phyloP scores from a whole-genome alignment of 2,888 invertebrate species.

The Xestia sexstrigata region DNA sequence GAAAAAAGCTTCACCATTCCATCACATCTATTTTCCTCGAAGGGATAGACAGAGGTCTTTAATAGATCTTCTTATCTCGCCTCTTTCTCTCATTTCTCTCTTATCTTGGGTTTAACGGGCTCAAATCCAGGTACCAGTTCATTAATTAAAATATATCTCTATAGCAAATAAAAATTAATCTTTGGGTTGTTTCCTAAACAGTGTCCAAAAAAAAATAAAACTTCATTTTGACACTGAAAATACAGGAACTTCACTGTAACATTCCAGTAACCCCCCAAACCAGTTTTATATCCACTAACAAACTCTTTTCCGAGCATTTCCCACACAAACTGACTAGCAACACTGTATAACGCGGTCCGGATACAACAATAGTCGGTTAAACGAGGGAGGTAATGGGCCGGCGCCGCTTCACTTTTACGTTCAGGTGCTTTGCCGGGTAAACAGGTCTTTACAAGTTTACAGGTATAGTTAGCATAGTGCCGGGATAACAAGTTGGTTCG shows the following conservation, averaged over 20 bases:
- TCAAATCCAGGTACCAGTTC: neutral
- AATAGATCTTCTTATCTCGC: neutral
- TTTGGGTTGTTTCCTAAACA: neutral
- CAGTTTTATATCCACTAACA: neutral
- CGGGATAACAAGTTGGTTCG: slow-evolving; percentile 5
- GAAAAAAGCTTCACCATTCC: neutral
- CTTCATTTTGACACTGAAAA: neutral
- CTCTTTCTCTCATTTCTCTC: neutral
- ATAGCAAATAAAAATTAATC: neutral
- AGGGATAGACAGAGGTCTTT: neutral
- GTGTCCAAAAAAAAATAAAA: neutral
- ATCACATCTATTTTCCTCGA: neutral
- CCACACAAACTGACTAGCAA: neutral
- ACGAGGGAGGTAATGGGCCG: slow-evolving; percentile 83
- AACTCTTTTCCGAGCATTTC: neutral
- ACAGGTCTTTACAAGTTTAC: slow-evolving; percentile 63
- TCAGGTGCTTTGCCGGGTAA: slow-evolving; percentile 73
- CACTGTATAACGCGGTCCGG: slow-evolving; percentile 60
- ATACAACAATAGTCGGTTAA: slow-evolving; percentile 74
- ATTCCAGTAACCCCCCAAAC: neutral
- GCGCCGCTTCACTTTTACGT: slow-evolving; percentile 76
- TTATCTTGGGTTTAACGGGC: neutral
- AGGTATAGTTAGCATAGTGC: slow-evolving; percentile 24
- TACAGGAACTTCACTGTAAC: neutral
- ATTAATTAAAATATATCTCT: neutral